These are phyloP conservation scores for Malurus splendens DNA, from an alignment of 2,797 vertebrate genomes.

Conservation along the genomic window DNA sequence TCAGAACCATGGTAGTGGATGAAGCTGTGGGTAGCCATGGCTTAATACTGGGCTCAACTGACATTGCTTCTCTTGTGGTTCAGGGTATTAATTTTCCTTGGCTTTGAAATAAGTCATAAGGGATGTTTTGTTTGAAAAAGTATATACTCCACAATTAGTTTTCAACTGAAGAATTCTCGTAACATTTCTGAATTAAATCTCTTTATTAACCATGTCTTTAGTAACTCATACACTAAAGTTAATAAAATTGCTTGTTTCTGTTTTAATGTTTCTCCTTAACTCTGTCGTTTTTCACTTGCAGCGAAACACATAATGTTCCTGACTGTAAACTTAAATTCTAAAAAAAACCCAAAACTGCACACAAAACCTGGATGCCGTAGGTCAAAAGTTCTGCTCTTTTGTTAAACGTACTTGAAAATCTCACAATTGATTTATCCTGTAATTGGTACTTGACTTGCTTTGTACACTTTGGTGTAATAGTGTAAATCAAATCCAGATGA, in stretches of 20 bases:
- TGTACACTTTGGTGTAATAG: not conserved
- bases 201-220: not conserved
- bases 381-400: constrained; percentile 33
- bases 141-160: not conserved
- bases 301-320: constrained; percentile 33
- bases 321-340: constrained; percentile 41
- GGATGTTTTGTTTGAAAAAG: not conserved
- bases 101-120: not conserved
- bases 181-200: not conserved
- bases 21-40: not conserved
- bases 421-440: not conserved
- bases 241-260: not conserved
- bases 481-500: constrained; percentile 2
- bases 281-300: constrained; percentile 47
- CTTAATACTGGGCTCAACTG: not conserved
- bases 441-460: not conserved
- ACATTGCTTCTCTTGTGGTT: not conserved
- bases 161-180: not conserved
- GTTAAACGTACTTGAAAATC: constrained; percentile 3
- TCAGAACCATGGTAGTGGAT: not conserved
- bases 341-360: not conserved
- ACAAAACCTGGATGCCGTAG: constrained; percentile 34
- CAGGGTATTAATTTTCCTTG: not conserved
- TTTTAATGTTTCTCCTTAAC: constrained; percentile 26
- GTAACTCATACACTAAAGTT: not conserved